Conservation (phyloP, 2,113 vertebrate species). For the Leptodactylus fuscus region DNA sequence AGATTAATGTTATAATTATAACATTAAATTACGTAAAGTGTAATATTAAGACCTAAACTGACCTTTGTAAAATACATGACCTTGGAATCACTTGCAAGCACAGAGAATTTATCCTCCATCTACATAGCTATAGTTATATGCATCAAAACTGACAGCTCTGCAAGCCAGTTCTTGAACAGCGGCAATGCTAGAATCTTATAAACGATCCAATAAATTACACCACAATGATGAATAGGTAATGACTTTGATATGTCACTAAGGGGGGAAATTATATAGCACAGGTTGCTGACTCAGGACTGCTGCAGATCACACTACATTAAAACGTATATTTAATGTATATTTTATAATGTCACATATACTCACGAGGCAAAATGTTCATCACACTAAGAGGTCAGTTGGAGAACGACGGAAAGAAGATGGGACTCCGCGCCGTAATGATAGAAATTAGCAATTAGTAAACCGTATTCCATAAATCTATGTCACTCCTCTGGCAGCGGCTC, state of each 20-base stretch:
- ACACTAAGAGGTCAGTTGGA: not conserved
- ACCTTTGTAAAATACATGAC: not conserved
- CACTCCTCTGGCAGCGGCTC: slow-evolving; percentile 2
- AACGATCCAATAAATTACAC: slow-evolving; percentile 32
- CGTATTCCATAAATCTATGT: slow-evolving; percentile 36
- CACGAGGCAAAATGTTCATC: not conserved
- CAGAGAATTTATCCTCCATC: not conserved
- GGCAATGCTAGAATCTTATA: slow-evolving; percentile 2
- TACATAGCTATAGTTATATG: slow-evolving; percentile 2
- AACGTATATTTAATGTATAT: slow-evolving; percentile 14
- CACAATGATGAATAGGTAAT: slow-evolving; percentile 41
- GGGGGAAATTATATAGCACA: slow-evolving; percentile 26
- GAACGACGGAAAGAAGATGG: not conserved
- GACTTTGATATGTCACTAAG: slow-evolving; percentile 39
- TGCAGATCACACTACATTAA: not conserved
- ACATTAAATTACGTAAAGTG: too few relatives aligned
- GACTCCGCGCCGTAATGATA: slow-evolving; percentile 4
- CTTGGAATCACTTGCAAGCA: not conserved
- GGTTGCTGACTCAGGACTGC: slow-evolving; percentile 25
- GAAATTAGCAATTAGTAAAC: slow-evolving; percentile 38
- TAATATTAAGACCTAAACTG: slow-evolving; percentile 4
- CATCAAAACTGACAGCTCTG: not conserved
- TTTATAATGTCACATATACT: not conserved
- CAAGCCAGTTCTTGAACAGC: slow-evolving; percentile 9
- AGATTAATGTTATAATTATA: too few relatives aligned